Conservation (phyloP, 2,113 vertebrate species). For the Andinoacara biseriatus region DNA sequence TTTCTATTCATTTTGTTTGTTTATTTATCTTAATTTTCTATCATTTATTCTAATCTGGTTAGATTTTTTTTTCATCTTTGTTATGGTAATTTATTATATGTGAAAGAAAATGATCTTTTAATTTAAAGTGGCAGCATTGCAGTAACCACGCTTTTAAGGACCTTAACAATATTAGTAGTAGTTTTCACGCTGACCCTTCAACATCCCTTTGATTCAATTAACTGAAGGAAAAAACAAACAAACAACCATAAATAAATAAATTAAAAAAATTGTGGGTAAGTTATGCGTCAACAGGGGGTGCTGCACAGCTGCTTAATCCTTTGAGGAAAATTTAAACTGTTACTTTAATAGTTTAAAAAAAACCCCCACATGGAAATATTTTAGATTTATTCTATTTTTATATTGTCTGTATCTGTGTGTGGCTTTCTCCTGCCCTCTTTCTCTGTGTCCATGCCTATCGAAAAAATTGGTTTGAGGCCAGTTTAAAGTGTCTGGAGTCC, state of each 20-base stretch:
- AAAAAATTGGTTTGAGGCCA: constrained; percentile 40
- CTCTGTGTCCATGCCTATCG: not conserved
- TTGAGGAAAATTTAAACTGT: constrained; percentile 10
- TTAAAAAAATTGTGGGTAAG: not conserved
- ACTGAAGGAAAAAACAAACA: not conserved
- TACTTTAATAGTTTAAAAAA: constrained; percentile 15
- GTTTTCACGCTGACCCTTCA: not conserved
- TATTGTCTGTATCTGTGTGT: constrained; percentile 36
- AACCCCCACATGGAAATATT: constrained; percentile 56
- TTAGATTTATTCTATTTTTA: constrained; percentile 47
- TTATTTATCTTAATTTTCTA: not conserved
- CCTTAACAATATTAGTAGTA: not conserved
- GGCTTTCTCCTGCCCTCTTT: not conserved
- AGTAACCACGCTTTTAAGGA: not conserved
- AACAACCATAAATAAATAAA: not conserved
- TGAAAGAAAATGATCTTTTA: not conserved
- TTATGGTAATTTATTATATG: not conserved
- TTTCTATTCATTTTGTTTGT: not conserved
- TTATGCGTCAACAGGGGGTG: constrained; percentile 55
- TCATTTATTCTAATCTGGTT: not conserved
- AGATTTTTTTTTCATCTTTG: not conserved
- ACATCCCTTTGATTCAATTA: not conserved
- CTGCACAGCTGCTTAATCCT: constrained; percentile 37
- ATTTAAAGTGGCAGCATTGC: not conserved
- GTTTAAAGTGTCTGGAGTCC: constrained; percentile 56